A percentile compares a stretch with the other conserved stretches of the same genome.
Evolutionary conservation across 2,888 invertebrate species (phyloP).

Genomic region (Polyommatus icarus): DNA sequence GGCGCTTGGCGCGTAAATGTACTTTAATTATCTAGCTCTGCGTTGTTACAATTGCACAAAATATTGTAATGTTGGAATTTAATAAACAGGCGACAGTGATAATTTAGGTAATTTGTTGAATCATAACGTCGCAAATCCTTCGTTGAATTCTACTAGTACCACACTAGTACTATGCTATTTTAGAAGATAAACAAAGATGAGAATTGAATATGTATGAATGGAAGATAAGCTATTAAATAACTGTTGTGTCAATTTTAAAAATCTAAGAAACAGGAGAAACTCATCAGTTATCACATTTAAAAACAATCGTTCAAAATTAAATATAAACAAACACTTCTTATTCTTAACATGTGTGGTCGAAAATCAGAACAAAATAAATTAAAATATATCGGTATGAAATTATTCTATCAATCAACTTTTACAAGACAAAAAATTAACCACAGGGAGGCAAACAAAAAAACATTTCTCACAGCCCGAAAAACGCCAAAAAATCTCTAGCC

Average conservation of each 20-base stretch:
- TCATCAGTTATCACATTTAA: not conserved
- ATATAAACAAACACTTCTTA: not conserved
- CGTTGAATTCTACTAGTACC: too few species aligned
- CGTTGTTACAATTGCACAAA: slow-evolving; percentile 36
- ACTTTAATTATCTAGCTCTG: slow-evolving; percentile 35
- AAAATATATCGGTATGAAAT: not conserved
- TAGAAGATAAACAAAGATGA: too few species aligned
- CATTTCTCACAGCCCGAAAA: slow-evolving; percentile 48
- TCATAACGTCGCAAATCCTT: not conserved
- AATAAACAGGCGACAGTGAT: not conserved
- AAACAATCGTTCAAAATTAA: not conserved
- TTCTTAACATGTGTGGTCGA: not conserved
- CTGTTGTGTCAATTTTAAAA: not conserved
- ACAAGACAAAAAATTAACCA: slow-evolving; percentile 37
- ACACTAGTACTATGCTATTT: too few species aligned
- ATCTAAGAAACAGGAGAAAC: not conserved
- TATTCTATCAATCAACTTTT: slow-evolving; percentile 25
- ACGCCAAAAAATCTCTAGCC: slow-evolving; percentile 55
- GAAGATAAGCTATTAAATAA: not conserved
- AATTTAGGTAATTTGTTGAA: not conserved
- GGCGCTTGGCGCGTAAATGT: slow-evolving; percentile 45
- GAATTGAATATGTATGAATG: too few species aligned
- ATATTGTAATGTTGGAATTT: not conserved
- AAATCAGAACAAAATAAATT: slow-evolving; percentile 1
- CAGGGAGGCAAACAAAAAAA: slow-evolving; percentile 51